Evolutionary conservation across 53 echinoderm and acorn worm genomes (phyloP), one percentile per base, ranked within the genome.

Genomic region (Pentamera pediparva): DNA sequence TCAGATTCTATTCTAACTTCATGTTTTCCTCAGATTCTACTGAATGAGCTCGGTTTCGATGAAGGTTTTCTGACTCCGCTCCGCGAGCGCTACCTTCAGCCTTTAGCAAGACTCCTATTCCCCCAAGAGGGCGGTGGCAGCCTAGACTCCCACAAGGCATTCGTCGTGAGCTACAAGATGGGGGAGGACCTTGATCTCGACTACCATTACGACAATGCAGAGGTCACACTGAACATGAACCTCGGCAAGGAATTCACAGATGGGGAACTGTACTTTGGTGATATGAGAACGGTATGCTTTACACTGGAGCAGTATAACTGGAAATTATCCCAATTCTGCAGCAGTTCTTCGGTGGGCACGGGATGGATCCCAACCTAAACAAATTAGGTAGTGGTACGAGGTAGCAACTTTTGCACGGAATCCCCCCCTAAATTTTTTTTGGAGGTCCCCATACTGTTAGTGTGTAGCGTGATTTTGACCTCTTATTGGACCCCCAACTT

Each of bases 161-260:
- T 94, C 48, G 79, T 94, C 52, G 95, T 94, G 30, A 94, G 84
- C 54, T 94, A 94, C 78, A 94, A 90, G 67, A 81, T 90, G 30
- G 95, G 82, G 24, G 95, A 94, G 78, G 95, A 94, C 51, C 50
- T 90, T 65, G 84, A 87, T 7, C 82, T 94, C 43, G 82, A 82
- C 56, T 94, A 90, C 73, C 95, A 94, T 75, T 94, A 87, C 76
- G 95, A 94, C 82, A 94, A 94, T 32, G 87, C 95, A 51, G 95
- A 94, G 65, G 87, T 94, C 25, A 94, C 95, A 11, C 53, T 94
- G 39, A 94, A 94, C 32, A 85, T 94, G 32, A 84, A 87, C 25
- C 83, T 94, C n/a, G 90, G 90, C 17, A 94, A 82, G 61, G 87
- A 91, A 71, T 94, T 94, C 61, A 79, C 39, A 19, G 87, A 85